A percentile compares a stretch with the other conserved stretches of the same genome.
Evolutionary conservation across 2,113 vertebrate genomes (phyloP).

Genomic region (Chloebia gouldiae): DNA sequence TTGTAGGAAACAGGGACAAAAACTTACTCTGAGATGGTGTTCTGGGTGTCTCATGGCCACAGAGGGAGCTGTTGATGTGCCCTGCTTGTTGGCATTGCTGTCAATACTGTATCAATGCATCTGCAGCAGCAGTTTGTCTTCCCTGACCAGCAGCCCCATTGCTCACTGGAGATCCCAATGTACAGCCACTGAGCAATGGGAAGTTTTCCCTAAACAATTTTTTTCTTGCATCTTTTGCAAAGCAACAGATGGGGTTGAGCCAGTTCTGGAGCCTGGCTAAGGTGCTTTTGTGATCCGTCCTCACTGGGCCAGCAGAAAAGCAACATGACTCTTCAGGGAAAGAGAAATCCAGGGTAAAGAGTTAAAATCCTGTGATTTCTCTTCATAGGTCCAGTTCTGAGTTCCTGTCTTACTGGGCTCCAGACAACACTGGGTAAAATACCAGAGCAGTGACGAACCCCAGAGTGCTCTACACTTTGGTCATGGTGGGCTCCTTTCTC

Average conservation of each 20-base stretch:
- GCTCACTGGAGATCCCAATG: not conserved
- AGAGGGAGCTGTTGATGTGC: not conserved
- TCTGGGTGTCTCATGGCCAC: not conserved
- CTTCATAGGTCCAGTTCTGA: not conserved
- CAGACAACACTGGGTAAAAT: not conserved
- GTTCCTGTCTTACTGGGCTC: not conserved
- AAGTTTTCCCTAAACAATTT: not conserved
- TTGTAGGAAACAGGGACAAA: not conserved
- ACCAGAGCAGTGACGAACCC: rapidly evolving
- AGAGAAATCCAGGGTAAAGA: not conserved
- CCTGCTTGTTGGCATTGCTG: rapidly evolving
- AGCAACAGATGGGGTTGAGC: not conserved
- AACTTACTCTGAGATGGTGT: not conserved
- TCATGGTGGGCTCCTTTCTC: rapidly evolving
- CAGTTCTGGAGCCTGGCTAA: not conserved
- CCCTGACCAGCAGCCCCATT: not conserved
- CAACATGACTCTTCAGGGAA: not conserved
- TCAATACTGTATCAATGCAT: not conserved
- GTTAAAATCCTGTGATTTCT: not conserved
- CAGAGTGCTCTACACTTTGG: not conserved
- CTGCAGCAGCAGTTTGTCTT: not conserved
- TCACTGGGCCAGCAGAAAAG: not conserved
- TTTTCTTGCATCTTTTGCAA: not conserved
- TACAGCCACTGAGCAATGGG: not conserved
- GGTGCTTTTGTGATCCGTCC: not conserved